Evolutionary conservation across 53 echinoderm and acorn worm genomes (phyloP).

Genomic region (Astropecten irregularis): DNA sequence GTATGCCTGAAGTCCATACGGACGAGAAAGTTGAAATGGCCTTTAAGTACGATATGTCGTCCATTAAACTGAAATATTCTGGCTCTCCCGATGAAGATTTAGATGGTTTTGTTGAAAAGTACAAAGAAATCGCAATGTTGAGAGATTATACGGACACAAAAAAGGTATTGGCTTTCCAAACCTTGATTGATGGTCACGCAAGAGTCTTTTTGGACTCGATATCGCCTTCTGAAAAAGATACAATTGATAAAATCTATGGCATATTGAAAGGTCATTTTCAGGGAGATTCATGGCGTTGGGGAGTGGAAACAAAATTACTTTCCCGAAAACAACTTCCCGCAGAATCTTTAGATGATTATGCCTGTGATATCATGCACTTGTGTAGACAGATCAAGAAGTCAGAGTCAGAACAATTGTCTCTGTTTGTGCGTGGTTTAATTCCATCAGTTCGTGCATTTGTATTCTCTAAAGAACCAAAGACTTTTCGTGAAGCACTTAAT

Average conservation of each 20-base stretch:
- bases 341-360: conserved; percentile 10
- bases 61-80: conserved; percentile 3
- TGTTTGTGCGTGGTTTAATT: conserved; percentile 3
- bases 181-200: conserved; percentile 21
- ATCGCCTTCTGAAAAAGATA: conserved; percentile 11
- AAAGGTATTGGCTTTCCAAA: conserved; percentile 25
- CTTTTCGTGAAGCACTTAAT: conserved; percentile 7
- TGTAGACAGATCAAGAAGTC: conserved; percentile 4
- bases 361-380: background rate
- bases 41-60: conserved; percentile 5
- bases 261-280: conserved; percentile 2
- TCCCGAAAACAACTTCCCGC: background rate
- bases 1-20: background rate
- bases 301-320: conserved; percentile 8
- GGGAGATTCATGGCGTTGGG: conserved; percentile 22
- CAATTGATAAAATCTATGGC: background rate
- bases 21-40: background rate
- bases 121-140: background rate
- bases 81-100: conserved; percentile 16
- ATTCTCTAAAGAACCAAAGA: conserved; percentile 17
- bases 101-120: conserved; percentile 9
- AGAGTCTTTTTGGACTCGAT: conserved; percentile 34
- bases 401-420: conserved; percentile 1
- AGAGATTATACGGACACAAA: conserved; percentile 34
- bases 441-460: conserved; percentile 26